Percentiles rank a stretch among this genome's conserved stretches.
phyloP scores from a whole-genome alignment of 2,888 invertebrate genomes.

The Hypolimnas misippus region DNA sequence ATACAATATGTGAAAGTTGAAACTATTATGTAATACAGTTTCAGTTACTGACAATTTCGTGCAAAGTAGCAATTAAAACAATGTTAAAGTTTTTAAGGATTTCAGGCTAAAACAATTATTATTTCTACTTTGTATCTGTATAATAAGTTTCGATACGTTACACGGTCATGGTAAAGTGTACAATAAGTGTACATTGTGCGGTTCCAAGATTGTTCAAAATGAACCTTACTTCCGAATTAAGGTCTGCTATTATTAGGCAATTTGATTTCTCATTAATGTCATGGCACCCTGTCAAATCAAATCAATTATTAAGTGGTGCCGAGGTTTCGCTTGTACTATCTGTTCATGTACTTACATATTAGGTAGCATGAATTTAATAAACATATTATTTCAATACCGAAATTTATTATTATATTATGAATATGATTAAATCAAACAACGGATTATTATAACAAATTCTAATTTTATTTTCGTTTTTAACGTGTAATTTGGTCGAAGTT shows the following conservation, averaged over 20 bases:
- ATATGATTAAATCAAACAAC: too few relatives aligned
- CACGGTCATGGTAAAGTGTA: constrained; percentile 30
- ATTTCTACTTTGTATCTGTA: constrained; percentile 2
- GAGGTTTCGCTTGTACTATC: not conserved
- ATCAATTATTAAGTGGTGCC: not conserved
- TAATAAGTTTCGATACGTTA: constrained; percentile 12
- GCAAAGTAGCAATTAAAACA: constrained; percentile 18
- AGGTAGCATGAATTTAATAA: too few relatives aligned
- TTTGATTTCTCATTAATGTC: constrained; percentile 11
- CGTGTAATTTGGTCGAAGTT: too few relatives aligned
- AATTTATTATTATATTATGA: too few relatives aligned
- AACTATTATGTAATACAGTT: constrained; percentile 8
- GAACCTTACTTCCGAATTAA: constrained; percentile 31
- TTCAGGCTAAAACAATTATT: constrained; percentile 15
- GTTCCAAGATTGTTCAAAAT: constrained; percentile 21
- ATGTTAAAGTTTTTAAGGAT: constrained; percentile 21
- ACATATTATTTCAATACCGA: too few relatives aligned
- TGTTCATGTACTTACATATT: too few relatives aligned
- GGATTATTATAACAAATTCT: too few relatives aligned
- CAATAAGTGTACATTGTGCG: constrained; percentile 27
- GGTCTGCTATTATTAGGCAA: constrained; percentile 26
- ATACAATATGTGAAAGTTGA: constrained; percentile 1
- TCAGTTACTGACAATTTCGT: constrained; percentile 10
- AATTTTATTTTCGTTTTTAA: too few relatives aligned
- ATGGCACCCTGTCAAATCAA: constrained; percentile 8